A percentile compares a stretch with the other conserved stretches of the same genome.
Evolutionary conservation across 2,888 invertebrate genomes (phyloP).

Genomic region (Himalopsyche kuldschensis): DNA sequence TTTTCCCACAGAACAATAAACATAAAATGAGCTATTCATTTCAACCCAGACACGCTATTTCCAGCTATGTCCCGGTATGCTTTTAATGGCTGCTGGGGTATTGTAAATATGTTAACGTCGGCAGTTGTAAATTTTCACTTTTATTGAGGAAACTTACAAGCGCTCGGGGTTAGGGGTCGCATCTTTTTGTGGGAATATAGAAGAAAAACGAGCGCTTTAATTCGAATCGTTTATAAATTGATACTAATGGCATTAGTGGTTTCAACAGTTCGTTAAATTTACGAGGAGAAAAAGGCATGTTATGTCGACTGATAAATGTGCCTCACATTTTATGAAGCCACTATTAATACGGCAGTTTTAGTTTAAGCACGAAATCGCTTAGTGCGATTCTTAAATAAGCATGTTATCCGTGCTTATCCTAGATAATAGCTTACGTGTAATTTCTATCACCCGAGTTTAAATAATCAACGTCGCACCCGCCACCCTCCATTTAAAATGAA

Average conservation of each 20-base stretch:
- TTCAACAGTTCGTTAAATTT: background rate
- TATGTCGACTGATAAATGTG: background rate
- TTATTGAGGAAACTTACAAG: slow-evolving; percentile 27
- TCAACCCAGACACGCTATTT: background rate
- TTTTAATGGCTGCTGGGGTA: slow-evolving; percentile 9
- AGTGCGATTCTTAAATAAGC: no score
- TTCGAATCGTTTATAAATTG: background rate
- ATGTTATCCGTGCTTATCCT: no score
- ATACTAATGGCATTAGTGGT: background rate
- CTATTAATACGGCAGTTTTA: no score
- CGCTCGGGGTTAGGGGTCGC: slow-evolving; percentile 13
- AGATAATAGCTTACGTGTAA: no score
- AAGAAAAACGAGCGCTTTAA: background rate
- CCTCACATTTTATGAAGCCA: no score
- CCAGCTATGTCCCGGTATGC: slow-evolving; percentile 13
- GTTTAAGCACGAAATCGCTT: no score
- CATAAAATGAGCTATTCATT: slow-evolving; percentile 8
- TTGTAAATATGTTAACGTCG: slow-evolving; percentile 12
- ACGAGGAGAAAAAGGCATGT: background rate
- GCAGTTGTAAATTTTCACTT: slow-evolving; percentile 31
- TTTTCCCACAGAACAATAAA: background rate
- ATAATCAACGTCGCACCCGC: no score
- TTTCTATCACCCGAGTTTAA: no score
- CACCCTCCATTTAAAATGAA: no score
- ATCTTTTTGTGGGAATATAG: slow-evolving; percentile 14